Evolutionary conservation across 2,888 invertebrate genomes (phyloP), one percentile per base, ranked within the genome.

Genomic region (Aphodius granarius): DNA sequence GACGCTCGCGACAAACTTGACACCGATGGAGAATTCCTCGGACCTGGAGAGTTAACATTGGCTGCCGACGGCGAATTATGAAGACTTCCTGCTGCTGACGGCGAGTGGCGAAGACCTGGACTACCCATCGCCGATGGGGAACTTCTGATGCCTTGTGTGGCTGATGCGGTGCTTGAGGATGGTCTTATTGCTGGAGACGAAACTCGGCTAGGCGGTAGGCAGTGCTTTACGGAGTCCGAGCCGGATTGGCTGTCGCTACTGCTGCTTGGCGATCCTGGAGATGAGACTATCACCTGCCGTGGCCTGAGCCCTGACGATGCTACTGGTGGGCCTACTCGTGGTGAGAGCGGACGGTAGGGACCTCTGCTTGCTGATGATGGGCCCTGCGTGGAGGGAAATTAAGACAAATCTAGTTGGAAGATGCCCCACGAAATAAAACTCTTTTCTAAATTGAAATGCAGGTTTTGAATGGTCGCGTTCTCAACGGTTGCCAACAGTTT

Each of bases 201-300:
- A 73, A 86, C 87, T 77, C 87, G 86, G 83, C 86, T 85, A 81
- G 86, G 79, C 81, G 86, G 80, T 82, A 87, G 86, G 85, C 86
- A 87, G 86, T 92, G 92, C 85, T 92, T 93, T 86, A 92, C 91
- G 79, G 92, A 92, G 84, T 93, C 94, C 82, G 94, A 94, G 82
- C 94, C 94, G 84, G 93, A 93, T 86, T 93, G 94, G 82, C 93
- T 93, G 85, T 94, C 94, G 84, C 94, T 94, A 89, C 94, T 93
- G 90, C 92, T 94, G 91, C 94, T 94, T 91, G 94, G 94, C 86
- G 95, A 94, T 90, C 94, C 94, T 90, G 94, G 95, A 85, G 94
- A 93, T 85, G 92, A 91, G 82, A 91, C 90, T 89, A 91, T 90
- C 90, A 90, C 90, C 88, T 90, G 87, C 77, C 87, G 86, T 76